Evolutionary conservation across 2,888 invertebrate species (phyloP).

Genomic region (Sepiola atlantica): DNA sequence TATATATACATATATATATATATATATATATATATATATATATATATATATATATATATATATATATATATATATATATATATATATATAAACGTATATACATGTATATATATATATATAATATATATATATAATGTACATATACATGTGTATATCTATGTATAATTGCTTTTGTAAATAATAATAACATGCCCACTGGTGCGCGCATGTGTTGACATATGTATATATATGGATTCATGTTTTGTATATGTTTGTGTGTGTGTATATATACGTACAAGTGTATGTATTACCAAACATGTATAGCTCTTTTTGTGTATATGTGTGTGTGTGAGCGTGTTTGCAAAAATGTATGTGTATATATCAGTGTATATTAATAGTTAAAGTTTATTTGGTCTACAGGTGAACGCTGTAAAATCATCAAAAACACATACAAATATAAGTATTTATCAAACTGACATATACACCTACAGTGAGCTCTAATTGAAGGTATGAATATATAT

Average conservation of each 20-base stretch:
- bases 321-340: slow-evolving; percentile 23
- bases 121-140: not conserved
- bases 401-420: not conserved
- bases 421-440: not conserved
- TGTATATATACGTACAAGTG: not conserved
- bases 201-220: not conserved
- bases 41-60: not conserved
- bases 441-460: not conserved
- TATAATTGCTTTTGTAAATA: not conserved
- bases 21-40: not conserved
- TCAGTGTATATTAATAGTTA: slow-evolving; percentile 6
- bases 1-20: not conserved
- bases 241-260: not conserved
- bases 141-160: slow-evolving; percentile 13
- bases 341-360: slow-evolving; percentile 34
- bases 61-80: not conserved
- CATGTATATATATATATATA: not conserved
- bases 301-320: not conserved
- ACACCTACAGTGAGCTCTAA: not conserved
- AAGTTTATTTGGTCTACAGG: not conserved
- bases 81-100: not conserved
- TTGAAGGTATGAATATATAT: not conserved
- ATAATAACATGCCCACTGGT: not conserved
- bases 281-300: not conserved
- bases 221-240: not conserved